A percentile compares a stretch with the other conserved stretches of the same genome.
phyloP scores from a whole-genome alignment of 64 coral and sea anemone genomes.

The Astreopora myriophthalma region DNA sequence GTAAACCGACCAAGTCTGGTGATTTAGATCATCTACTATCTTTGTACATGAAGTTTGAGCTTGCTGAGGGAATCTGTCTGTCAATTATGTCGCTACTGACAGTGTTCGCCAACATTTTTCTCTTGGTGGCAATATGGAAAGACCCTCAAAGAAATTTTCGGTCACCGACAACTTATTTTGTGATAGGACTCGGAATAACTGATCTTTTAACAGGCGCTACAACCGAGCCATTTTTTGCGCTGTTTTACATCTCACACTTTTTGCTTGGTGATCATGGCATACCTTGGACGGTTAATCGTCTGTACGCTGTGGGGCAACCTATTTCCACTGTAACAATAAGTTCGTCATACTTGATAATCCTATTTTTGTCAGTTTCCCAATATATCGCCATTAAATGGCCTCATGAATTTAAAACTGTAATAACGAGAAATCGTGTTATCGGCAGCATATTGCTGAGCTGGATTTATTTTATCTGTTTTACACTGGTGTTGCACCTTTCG shows the following conservation, averaged over 20 bases:
- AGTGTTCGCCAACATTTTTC: slow-evolving; percentile 69
- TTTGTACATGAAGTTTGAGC: slow-evolving; percentile 79
- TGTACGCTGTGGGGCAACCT: slow-evolving; percentile 49
- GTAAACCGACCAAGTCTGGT: background rate
- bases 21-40: slow-evolving; percentile 3
- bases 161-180: slow-evolving; percentile 71
- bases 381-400: slow-evolving; percentile 80
- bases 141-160: slow-evolving; percentile 69
- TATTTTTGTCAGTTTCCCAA: slow-evolving; percentile 79
- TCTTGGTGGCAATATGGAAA: slow-evolving; percentile 69
- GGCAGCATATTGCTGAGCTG: slow-evolving; percentile 69
- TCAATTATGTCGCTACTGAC: slow-evolving; percentile 64
- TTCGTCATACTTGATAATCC: slow-evolving; percentile 83
- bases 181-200: slow-evolving; percentile 79
- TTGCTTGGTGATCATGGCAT: background rate
- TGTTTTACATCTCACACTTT: slow-evolving; percentile 53
- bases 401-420: slow-evolving; percentile 67
- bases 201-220: slow-evolving; percentile 81
- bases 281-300: background rate
- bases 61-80: slow-evolving; percentile 66
- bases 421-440: slow-evolving; percentile 52
- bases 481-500: slow-evolving; percentile 51
- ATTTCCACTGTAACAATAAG: slow-evolving; percentile 90
- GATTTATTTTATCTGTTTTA: slow-evolving; percentile 74
- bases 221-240: slow-evolving; percentile 83